Percentiles rank a stretch among this genome's conserved stretches.
These are phyloP conservation scores for Scelioninae gen. 1 DNA, from an alignment of 2,888 invertebrate species.

Conservation along the genomic window DNA sequence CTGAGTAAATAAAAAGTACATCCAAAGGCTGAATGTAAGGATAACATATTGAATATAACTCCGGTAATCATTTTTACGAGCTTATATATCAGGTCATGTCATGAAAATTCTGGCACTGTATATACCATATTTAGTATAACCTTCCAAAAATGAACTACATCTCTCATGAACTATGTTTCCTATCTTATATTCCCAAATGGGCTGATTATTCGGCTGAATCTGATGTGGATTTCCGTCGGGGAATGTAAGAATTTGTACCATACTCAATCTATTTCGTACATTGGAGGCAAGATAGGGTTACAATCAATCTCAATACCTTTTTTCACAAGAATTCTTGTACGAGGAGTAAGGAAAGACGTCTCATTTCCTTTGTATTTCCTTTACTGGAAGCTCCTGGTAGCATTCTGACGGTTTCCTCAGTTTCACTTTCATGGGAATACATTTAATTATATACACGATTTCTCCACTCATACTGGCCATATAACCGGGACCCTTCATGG, in stretches of 20 bases:
- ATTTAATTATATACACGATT: constrained; percentile 11
- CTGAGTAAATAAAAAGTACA: background rate
- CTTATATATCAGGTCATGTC: background rate
- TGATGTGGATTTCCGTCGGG: background rate
- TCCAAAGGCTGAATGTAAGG: too few relatives aligned
- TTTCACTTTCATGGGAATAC: background rate
- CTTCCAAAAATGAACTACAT: background rate
- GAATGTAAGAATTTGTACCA: constrained; percentile 15
- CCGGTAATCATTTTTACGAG: background rate
- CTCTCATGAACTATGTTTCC: background rate
- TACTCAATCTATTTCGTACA: constrained; percentile 2
- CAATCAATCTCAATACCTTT: constrained; percentile 8
- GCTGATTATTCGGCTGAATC: too few relatives aligned
- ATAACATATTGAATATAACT: background rate
- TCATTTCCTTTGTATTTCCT: background rate
- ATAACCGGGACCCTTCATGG: constrained; percentile 18
- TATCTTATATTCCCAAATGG: background rate
- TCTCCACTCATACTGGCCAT: constrained; percentile 12
- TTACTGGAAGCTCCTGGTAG: constrained; percentile 10
- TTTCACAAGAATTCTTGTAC: too few relatives aligned
- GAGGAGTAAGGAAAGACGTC: too few relatives aligned
- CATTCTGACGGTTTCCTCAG: background rate
- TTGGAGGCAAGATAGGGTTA: constrained; percentile 9
- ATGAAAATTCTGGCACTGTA: constrained; percentile 9
- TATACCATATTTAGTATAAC: constrained; percentile 3